Base-by-base conservation (phyloP, 2,113 vertebrate species). In the Leucosticte australis region DNA sequence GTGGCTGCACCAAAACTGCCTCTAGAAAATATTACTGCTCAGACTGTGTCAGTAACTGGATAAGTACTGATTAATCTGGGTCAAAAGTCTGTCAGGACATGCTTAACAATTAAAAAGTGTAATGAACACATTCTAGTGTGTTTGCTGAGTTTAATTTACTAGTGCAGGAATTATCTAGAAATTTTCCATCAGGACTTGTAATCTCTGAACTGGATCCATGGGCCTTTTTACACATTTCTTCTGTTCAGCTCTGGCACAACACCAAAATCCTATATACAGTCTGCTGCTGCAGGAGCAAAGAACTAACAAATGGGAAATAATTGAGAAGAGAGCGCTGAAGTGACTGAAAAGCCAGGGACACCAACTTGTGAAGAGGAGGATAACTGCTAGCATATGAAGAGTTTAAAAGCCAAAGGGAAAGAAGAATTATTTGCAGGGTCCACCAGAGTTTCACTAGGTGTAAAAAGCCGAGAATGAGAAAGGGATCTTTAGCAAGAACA, bases 401-500 rank as follows among this genome's bases (percentile, higher is more conserved):
- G 73, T 92, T 89, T 89, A 90, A 89, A 96, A 90, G 73, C 83
- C 73, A 79, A 92, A 83, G n/a, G 42, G 41, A n/a, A 82, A 95
- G 83, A 96, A 83, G 76, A 92, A 94, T 95, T 95, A 87, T 94
- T 93, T 70, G 76, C 59, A 86, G 60, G 52, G 92, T 88, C 80
- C 89, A 91, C 63, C 33, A 64, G 90, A 94, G 83, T 87, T 93
- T 73, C 39, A 55, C 76, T 42, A 79, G 86, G 53, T 94, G 53
- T 46, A 71, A 90, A 92, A 73, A 92, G 69, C 49, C 3, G 16
- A 84, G 86, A 93, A 95, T 64, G 65, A 96, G 80, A 90, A 92
- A 95, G 37, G 83, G 73, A 87, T 94, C 77, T 96, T 94, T 90
- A 96, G 76, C 49, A 87, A 88, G 92, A 97, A 90, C 92, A 90